Conservation (phyloP, 2,797 vertebrate species). For the Argentina silus region DNA sequence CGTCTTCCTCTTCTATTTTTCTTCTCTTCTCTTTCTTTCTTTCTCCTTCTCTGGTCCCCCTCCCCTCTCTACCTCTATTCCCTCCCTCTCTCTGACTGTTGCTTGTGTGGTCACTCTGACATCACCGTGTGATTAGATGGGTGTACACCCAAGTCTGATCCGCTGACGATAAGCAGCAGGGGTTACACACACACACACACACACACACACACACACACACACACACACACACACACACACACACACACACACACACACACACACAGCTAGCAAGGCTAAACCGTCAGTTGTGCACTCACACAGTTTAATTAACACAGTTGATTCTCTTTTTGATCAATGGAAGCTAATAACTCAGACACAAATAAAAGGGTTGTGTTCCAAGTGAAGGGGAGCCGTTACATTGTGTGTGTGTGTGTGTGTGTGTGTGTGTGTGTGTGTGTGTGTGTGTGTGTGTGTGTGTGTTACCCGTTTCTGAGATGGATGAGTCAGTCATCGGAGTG, state of each 20-base stretch:
- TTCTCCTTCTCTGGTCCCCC: neutral
- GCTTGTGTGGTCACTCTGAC: conserved; percentile 33
- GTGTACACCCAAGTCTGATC: conserved; percentile 22
- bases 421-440: neutral
- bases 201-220: conserved; percentile 1
- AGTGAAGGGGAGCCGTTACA: neutral
- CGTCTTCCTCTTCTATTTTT: no score
- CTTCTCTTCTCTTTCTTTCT: neutral
- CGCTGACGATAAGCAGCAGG: conserved; percentile 9
- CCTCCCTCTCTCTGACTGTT: neutral
- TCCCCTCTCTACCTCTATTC: conserved; percentile 5
- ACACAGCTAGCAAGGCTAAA: neutral
- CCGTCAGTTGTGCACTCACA: neutral
- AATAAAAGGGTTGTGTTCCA: no score
- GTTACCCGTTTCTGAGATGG: conserved; percentile 72
- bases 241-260: conserved; percentile 12
- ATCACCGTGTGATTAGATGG: conserved; percentile 16
- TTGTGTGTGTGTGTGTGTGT: conserved; percentile 1
- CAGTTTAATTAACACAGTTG: neutral
- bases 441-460: conserved; percentile 8
- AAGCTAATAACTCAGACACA: neutral
- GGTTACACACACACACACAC: neutral
- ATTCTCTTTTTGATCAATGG: neutral
- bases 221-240: conserved; percentile 4
- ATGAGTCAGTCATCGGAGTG: conserved; percentile 73